Evolutionary conservation across 2,113 vertebrate species (phyloP).

Genomic region (Hypanus sabinus): DNA sequence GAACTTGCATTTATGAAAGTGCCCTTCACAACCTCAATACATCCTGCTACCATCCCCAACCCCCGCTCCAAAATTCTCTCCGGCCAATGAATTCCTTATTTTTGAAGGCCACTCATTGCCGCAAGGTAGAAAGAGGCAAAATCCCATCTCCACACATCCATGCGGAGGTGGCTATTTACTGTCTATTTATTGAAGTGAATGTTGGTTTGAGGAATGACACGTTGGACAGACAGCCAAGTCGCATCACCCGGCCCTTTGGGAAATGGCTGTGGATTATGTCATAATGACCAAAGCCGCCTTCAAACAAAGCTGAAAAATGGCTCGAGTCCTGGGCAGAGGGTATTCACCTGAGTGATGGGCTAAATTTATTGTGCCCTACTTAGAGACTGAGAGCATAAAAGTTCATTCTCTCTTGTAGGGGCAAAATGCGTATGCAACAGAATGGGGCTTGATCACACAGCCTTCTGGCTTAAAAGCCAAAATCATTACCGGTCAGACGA

Average conservation of each 20-base stretch:
- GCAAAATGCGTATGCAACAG: too few species aligned
- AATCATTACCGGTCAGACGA: too few species aligned
- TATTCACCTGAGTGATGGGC: background rate
- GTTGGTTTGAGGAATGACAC: background rate
- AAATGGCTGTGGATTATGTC: background rate
- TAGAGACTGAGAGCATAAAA: too few species aligned
- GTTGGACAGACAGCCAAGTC: background rate
- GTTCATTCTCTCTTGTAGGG: too few species aligned
- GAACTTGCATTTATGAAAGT: background rate
- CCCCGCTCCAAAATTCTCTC: background rate
- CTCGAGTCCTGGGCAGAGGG: too few species aligned
- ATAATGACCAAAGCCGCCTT: background rate
- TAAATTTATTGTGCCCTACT: background rate
- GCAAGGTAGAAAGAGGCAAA: too few species aligned
- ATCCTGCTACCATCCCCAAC: too few species aligned
- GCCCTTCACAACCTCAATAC: background rate
- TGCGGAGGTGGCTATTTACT: background rate
- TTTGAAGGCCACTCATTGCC: background rate
- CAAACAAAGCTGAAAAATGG: too few species aligned
- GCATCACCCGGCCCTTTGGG: background rate
- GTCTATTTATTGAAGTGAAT: background rate
- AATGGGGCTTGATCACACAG: too few species aligned
- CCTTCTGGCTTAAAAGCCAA: too few species aligned
- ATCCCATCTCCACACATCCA: background rate
- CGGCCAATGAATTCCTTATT: background rate